Evolutionary conservation across 2,113 vertebrate genomes (phyloP).

Genomic region (Periophthalmodon schlosseri): DNA sequence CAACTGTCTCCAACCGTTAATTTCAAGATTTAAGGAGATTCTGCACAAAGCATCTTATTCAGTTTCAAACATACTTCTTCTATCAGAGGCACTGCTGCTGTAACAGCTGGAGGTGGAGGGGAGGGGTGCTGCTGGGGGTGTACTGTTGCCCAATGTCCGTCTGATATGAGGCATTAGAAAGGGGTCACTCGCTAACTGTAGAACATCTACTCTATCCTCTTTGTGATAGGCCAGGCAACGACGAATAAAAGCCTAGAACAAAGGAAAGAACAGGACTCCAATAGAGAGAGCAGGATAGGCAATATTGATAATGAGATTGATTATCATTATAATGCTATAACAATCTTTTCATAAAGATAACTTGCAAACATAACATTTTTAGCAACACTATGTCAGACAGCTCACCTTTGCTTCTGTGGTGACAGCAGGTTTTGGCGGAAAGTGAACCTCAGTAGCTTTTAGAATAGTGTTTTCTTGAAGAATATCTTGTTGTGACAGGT

Average conservation of each 20-base stretch:
- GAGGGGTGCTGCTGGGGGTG: constrained; percentile 79
- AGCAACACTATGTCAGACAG: no score
- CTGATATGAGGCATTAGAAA: constrained; percentile 93
- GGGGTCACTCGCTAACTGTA: constrained; percentile 90
- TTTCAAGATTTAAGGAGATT: constrained; percentile 30
- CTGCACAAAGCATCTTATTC: constrained; percentile 14
- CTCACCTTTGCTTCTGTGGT: constrained; percentile 92
- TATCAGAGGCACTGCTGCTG: constrained; percentile 92
- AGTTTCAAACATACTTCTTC: constrained; percentile 51
- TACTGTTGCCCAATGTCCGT: constrained; percentile 85
- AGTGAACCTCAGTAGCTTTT: constrained; percentile 96
- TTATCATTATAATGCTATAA: no score
- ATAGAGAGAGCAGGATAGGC: neutral
- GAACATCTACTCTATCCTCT: constrained; percentile 92
- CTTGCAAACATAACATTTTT: no score
- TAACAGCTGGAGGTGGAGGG: constrained; percentile 89
- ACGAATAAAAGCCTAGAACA: constrained; percentile 87
- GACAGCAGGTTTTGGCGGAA: constrained; percentile 93
- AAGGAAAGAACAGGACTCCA: neutral
- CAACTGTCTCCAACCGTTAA: constrained; percentile 17
- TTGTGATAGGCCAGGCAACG: constrained; percentile 93
- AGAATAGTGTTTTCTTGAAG: constrained; percentile 95
- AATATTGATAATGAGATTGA: neutral
- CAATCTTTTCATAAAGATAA: no score
- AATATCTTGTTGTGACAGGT: constrained; percentile 95